Conservation (phyloP, 2,888 invertebrate genomes). For the Blastobasis lacticolella region DNA sequence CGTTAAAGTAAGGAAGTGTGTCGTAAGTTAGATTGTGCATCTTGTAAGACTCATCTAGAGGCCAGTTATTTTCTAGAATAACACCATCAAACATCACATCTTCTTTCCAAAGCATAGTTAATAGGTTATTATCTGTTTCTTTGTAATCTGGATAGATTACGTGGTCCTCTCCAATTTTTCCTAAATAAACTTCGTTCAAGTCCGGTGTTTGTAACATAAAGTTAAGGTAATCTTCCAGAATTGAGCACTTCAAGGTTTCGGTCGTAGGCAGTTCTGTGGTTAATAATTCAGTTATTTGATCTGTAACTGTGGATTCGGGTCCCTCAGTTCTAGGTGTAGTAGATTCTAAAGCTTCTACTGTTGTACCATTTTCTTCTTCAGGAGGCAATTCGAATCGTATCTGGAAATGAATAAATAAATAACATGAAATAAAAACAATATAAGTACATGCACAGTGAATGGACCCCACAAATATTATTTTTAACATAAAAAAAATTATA, state of each 20-base stretch:
- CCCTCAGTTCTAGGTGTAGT: background rate
- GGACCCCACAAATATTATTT: too few species aligned
- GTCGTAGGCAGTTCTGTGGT: conserved; percentile 6
- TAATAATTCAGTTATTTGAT: conserved; percentile 15
- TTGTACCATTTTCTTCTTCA: background rate
- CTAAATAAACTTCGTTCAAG: conserved; percentile 31
- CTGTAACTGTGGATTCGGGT: conserved; percentile 4
- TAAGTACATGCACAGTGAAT: too few species aligned
- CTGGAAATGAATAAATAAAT: conserved; percentile 21
- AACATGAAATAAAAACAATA: too few species aligned
- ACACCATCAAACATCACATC: conserved; percentile 47
- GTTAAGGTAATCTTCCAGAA: conserved; percentile 17
- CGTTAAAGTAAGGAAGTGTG: conserved; percentile 64
- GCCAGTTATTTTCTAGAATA: conserved; percentile 73
- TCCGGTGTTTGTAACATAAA: conserved; percentile 27
- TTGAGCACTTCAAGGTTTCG: background rate
- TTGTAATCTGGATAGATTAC: conserved; percentile 49
- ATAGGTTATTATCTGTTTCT: conserved; percentile 25
- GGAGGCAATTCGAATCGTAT: conserved; percentile 21
- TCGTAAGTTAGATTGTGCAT: conserved; percentile 35
- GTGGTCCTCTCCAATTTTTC: conserved; percentile 22
- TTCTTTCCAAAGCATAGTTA: conserved; percentile 39
- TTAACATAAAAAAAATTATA: too few species aligned
- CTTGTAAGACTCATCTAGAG: conserved; percentile 51
- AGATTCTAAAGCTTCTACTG: background rate